These are phyloP conservation scores for Solen grandis DNA, from an alignment of 1,140 invertebrate genomes.

Conservation along the genomic window DNA sequence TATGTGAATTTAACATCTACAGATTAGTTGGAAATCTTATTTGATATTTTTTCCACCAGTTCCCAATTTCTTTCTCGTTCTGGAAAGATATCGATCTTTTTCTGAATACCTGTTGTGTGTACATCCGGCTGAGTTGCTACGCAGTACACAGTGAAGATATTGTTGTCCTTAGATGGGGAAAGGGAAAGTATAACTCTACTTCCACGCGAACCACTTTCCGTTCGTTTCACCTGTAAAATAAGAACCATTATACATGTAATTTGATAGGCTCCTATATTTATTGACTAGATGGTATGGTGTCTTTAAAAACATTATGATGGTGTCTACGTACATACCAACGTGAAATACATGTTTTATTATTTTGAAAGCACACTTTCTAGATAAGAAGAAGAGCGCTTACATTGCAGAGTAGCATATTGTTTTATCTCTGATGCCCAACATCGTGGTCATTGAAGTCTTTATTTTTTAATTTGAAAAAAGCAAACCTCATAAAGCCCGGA, in stretches of 20 bases:
- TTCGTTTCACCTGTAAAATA: neutral
- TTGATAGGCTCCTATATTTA: too few species aligned
- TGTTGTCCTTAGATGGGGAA: neutral
- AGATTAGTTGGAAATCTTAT: too few species aligned
- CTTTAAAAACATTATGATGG: too few species aligned
- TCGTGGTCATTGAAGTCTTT: neutral
- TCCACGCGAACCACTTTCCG: neutral
- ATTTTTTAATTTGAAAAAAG: neutral
- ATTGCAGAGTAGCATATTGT: neutral
- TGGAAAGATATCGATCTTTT: neutral
- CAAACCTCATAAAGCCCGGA: constrained; percentile 3
- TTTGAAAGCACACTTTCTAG: neutral
- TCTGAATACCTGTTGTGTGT: too few species aligned
- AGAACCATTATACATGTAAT: neutral
- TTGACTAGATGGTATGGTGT: too few species aligned
- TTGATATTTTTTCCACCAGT: too few species aligned
- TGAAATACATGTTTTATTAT: neutral
- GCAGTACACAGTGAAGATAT: constrained; percentile 5
- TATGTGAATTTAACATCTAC: too few species aligned
- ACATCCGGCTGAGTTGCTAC: neutral
- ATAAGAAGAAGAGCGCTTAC: neutral
- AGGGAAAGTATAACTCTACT: neutral
- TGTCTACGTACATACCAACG: neutral
- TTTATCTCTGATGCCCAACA: neutral
- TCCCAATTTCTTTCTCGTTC: neutral